These are phyloP conservation scores for Arizona elegans DNA, from an alignment of 2,113 vertebrate genomes.

Conservation along the genomic window DNA sequence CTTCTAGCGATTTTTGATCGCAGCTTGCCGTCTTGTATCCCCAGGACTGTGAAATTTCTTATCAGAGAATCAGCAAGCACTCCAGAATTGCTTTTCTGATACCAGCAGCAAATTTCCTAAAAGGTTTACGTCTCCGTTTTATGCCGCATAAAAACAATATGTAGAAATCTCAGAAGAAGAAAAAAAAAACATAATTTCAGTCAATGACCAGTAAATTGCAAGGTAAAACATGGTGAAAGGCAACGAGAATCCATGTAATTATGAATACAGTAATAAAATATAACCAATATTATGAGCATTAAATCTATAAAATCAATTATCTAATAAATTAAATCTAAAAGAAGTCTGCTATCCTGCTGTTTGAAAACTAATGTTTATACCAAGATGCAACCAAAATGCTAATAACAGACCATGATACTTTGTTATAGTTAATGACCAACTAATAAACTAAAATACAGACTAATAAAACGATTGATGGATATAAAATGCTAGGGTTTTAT, in stretches of 20 bases:
- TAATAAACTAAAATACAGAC: neutral
- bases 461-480: neutral
- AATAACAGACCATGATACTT: neutral
- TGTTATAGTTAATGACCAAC: neutral
- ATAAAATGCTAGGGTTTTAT: neutral
- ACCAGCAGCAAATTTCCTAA: neutral
- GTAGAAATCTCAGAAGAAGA: neutral
- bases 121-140: neutral
- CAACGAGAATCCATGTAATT: neutral
- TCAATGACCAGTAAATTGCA: neutral
- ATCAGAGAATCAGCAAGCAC: conserved; percentile 2
- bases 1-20: neutral
- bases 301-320: neutral
- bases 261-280: neutral
- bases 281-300: neutral
- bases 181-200: neutral
- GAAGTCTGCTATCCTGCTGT: neutral
- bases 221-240: neutral
- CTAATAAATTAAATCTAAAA: neutral
- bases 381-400: neutral
- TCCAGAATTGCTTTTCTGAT: conserved; percentile 21
- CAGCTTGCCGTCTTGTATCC: conserved; percentile 13
- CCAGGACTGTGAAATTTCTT: neutral
- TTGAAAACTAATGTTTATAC: neutral
- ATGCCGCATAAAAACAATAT: neutral